Evolutionary conservation across 2,888 invertebrate species (phyloP).

Genomic region (Scrobipalpa atriplicella): DNA sequence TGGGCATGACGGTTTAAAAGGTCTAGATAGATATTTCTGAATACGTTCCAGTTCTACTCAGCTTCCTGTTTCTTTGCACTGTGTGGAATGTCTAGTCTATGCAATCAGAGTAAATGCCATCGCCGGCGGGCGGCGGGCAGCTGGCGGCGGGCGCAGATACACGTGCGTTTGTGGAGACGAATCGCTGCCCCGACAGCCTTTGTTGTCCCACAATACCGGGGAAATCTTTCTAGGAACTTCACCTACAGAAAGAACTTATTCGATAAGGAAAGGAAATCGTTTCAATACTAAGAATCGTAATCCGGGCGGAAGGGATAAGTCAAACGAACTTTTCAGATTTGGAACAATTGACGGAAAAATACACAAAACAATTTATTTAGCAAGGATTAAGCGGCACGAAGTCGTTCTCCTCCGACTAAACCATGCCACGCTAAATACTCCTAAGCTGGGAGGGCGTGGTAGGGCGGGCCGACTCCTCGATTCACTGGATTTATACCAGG

Average conservation of each 20-base stretch:
- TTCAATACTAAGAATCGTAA: neutral
- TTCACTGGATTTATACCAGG: conserved; percentile 53
- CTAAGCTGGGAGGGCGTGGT: conserved; percentile 39
- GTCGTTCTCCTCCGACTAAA: conserved; percentile 37
- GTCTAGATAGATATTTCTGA: too few species aligned
- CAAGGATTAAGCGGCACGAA: conserved; percentile 36
- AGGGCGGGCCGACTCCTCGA: conserved; percentile 42
- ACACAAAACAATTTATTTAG: conserved; percentile 35
- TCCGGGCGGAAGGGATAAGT: conserved; percentile 17
- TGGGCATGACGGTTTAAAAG: too few species aligned
- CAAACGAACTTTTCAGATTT: conserved; percentile 27
- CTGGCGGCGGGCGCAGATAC: neutral
- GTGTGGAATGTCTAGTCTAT: neutral
- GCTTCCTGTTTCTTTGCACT: neutral
- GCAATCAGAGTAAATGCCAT: conserved; percentile 9
- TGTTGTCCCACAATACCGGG: conserved; percentile 10
- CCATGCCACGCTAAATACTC: conserved; percentile 42
- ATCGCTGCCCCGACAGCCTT: conserved; percentile 8
- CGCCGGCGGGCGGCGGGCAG: neutral
- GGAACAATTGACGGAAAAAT: conserved; percentile 30
- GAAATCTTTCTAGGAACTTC: neutral
- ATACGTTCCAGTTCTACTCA: too few species aligned
- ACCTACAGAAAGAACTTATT: neutral
- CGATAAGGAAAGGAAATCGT: neutral
- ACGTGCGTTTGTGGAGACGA: conserved; percentile 9